These are phyloP conservation scores for Theropithecus gelada DNA, from an alignment of 2,113 vertebrate genomes.

Conservation along the genomic window DNA sequence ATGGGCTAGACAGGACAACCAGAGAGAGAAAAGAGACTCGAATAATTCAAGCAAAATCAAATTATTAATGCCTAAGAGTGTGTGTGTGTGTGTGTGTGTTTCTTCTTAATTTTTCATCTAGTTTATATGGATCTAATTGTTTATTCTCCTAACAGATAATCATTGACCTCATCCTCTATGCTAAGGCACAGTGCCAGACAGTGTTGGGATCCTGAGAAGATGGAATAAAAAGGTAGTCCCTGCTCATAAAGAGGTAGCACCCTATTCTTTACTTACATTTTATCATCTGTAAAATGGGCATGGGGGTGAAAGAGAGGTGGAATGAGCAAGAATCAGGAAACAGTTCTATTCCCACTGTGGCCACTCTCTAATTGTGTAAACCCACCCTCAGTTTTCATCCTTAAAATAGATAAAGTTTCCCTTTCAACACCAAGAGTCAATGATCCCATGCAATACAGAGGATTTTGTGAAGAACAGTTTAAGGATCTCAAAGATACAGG, in stretches of 20 bases:
- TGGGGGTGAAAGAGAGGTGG: not conserved
- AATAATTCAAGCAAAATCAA: not conserved
- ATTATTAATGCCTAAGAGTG: not conserved
- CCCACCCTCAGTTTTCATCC: not conserved
- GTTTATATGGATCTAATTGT: not conserved
- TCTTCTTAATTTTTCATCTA: not conserved
- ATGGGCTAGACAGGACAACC: not conserved
- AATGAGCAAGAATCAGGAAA: not conserved
- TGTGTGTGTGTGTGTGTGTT: not conserved
- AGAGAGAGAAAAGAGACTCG: not conserved
- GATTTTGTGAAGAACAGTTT: not conserved
- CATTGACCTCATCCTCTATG: not conserved
- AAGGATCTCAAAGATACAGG: not conserved
- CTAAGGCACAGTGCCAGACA: too few species aligned
- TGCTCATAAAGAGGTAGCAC: not conserved
- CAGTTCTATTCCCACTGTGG: accelerated
- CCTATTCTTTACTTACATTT: not conserved
- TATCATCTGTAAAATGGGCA: not conserved
- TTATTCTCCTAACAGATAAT: not conserved
- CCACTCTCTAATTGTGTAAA: not conserved
- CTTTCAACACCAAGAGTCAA: not conserved
- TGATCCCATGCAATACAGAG: not conserved
- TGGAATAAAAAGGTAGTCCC: not conserved
- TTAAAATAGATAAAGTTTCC: not conserved
- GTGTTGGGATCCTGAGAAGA: not conserved